Conservation (phyloP, 2,113 vertebrate species). For the Eidolon helvum region DNA sequence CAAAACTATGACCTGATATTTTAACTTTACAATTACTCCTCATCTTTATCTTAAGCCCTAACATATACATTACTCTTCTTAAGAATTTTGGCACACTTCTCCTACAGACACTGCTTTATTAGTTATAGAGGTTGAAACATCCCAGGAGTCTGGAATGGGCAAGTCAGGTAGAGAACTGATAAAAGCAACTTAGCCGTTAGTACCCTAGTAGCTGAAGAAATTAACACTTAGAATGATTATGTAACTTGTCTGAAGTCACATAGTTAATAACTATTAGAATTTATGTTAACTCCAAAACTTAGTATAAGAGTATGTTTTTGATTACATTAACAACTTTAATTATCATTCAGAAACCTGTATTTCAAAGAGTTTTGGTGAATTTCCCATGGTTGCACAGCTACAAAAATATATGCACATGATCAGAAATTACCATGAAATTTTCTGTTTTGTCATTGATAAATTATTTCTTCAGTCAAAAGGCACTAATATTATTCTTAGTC, state of each 20-base stretch:
- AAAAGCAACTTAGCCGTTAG: background rate
- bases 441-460: background rate
- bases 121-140: background rate
- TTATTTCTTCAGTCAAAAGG: background rate
- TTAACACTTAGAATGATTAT: background rate
- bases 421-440: background rate
- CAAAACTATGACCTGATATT: background rate
- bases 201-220: background rate
- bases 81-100: background rate
- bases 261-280: background rate
- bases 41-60: background rate
- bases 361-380: background rate
- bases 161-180: background rate
- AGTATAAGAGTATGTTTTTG: background rate
- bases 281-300: background rate
- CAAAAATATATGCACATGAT: background rate
- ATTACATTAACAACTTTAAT: background rate
- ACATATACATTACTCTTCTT: background rate
- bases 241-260: background rate
- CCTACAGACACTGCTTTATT: background rate
- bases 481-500: background rate
- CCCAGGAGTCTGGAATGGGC: fast-evolving
- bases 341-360: background rate
- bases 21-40: background rate
- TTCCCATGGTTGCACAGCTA: background rate